Percentiles rank a stretch among this genome's conserved stretches.
These are phyloP conservation scores for Neotoma lepida DNA, from an alignment of 2,113 vertebrate species.

Conservation along the genomic window DNA sequence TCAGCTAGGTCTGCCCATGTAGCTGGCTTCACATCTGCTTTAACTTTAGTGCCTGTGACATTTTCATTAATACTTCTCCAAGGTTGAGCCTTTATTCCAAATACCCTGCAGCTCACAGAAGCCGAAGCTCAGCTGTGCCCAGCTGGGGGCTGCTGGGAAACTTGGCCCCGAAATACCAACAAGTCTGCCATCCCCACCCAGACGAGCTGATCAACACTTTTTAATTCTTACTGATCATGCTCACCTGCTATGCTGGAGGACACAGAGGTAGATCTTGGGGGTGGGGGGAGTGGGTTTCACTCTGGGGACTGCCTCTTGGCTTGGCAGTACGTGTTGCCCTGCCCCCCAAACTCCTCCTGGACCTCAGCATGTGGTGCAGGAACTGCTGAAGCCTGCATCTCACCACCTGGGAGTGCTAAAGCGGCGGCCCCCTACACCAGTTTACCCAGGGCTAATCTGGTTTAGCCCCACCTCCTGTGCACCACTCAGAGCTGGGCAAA, in stretches of 20 bases:
- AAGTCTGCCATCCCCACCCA: background rate
- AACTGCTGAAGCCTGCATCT: background rate
- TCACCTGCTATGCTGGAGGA: background rate
- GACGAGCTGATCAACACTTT: background rate
- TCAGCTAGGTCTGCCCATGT: constrained; percentile 45
- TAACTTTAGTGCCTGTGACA: constrained; percentile 75
- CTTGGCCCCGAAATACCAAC: background rate
- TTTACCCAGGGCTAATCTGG: background rate
- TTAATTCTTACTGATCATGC: background rate
- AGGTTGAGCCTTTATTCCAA: constrained; percentile 63
- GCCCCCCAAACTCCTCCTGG: background rate
- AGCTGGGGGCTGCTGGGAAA: constrained; percentile 53
- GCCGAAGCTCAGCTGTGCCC: constrained; percentile 45
- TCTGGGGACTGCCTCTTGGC: background rate
- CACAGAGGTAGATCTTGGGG: background rate
- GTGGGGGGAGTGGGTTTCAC: background rate
- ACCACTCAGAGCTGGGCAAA: background rate
- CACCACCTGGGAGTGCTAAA: background rate
- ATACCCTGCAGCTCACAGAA: constrained; percentile 57
- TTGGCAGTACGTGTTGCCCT: background rate
- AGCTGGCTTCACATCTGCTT: constrained; percentile 67
- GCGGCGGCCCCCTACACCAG: background rate
- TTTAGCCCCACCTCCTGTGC: background rate
- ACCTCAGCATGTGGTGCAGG: background rate
- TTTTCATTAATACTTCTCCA: constrained; percentile 77